These are phyloP conservation scores for Synergus japonicus DNA, from an alignment of 2,888 invertebrate genomes.

Conservation along the genomic window DNA sequence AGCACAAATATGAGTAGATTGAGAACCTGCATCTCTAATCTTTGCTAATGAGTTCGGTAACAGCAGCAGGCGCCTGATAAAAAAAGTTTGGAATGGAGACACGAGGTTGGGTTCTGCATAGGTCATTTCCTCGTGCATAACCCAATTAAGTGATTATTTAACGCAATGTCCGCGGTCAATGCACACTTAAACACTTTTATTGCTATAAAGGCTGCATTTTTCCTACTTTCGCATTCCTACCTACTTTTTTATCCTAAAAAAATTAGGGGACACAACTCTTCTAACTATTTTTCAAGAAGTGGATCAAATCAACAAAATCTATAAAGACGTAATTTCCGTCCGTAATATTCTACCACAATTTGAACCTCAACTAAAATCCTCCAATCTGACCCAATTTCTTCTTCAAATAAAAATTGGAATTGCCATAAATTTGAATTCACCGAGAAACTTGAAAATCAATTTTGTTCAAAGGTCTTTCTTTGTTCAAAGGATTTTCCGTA, in stretches of 20 bases:
- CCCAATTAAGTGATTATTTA: conserved; percentile 76
- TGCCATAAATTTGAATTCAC: neutral
- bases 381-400: neutral
- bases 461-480: neutral
- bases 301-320: neutral
- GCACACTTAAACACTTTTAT: conserved; percentile 42
- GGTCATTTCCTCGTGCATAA: conserved; percentile 76
- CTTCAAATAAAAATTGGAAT: neutral
- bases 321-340: neutral
- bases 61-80: conserved; percentile 12
- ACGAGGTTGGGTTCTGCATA: conserved; percentile 65
- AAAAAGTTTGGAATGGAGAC: conserved; percentile 64
- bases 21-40: conserved; percentile 13
- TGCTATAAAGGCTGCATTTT: conserved; percentile 30
- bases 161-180: conserved; percentile 58
- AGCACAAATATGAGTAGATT: no score
- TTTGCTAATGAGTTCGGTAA: conserved; percentile 28
- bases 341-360: neutral
- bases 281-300: neutral
- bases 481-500: neutral
- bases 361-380: neutral
- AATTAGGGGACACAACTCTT: neutral
- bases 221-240: conserved; percentile 44
- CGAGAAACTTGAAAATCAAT: neutral
- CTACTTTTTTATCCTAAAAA: neutral